These are phyloP conservation scores for Pygocentrus nattereri DNA, from an alignment of 2,797 vertebrate species.

Conservation along the genomic window DNA sequence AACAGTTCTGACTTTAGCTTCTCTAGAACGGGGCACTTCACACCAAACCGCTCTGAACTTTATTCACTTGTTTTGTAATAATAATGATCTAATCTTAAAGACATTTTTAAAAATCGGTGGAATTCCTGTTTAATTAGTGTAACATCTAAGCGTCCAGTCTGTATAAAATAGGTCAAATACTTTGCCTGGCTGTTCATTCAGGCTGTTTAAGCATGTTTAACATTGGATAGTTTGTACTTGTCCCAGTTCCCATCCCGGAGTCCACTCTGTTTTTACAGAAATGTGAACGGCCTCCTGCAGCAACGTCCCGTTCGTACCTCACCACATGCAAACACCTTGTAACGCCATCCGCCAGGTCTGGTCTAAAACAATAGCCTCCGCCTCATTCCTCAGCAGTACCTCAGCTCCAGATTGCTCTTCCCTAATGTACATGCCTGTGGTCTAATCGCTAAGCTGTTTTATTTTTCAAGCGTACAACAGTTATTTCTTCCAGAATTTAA, in stretches of 20 bases:
- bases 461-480: constrained; percentile 52
- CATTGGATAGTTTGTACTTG: background rate
- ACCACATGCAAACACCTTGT: constrained; percentile 23
- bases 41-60: too few relatives aligned
- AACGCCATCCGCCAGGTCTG: constrained; percentile 22
- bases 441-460: constrained; percentile 52
- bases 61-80: too few relatives aligned
- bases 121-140: too few relatives aligned
- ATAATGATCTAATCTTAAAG: too few relatives aligned
- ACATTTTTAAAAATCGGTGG: too few relatives aligned
- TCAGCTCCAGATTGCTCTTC: constrained; percentile 47
- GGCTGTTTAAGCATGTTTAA: background rate
- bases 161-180: background rate
- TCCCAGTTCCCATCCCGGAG: background rate
- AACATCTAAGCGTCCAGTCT: too few relatives aligned
- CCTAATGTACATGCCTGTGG: constrained; percentile 52
- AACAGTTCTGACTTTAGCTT: too few relatives aligned
- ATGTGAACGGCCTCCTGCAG: background rate
- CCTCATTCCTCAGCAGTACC: constrained; percentile 38
- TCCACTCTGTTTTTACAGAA: constrained; percentile 10
- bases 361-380: constrained; percentile 45
- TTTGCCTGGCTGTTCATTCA: background rate
- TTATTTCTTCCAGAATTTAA: constrained; percentile 71
- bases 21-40: too few relatives aligned
- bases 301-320: background rate